A percentile compares a stretch with the other conserved stretches of the same genome.
Conservation (phyloP, 1,140 invertebrate species). For the Lineus longissimus region DNA sequence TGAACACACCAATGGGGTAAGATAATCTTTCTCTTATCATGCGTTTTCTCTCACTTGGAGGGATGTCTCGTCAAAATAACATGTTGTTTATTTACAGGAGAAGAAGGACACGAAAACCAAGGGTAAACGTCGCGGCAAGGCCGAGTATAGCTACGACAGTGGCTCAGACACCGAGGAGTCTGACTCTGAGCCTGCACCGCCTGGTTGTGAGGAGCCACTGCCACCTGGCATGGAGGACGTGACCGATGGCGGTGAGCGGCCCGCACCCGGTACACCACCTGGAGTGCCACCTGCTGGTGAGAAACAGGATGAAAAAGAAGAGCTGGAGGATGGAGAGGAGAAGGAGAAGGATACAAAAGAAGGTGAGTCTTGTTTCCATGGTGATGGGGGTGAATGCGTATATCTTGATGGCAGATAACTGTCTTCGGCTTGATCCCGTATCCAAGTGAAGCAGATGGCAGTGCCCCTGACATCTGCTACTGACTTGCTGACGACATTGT, state of each 20-base stretch:
- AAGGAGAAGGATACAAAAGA: constrained; percentile 37
- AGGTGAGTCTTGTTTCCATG: constrained; percentile 14
- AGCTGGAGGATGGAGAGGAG: constrained; percentile 25
- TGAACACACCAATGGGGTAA: constrained; percentile 21
- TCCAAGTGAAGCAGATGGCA: too few species aligned
- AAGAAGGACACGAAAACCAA: constrained; percentile 25
- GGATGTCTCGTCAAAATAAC: too few species aligned
- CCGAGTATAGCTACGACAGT: constrained; percentile 47
- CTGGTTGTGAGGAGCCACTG: constrained; percentile 44
- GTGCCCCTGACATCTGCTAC: too few species aligned
- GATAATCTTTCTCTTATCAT: too few species aligned
- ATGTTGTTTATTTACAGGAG: background rate
- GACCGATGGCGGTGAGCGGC: background rate
- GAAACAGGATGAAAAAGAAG: constrained; percentile 20
- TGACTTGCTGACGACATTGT: too few species aligned
- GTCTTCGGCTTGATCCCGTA: too few species aligned
- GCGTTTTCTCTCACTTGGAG: too few species aligned
- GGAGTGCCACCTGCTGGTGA: constrained; percentile 23
- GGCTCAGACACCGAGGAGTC: constrained; percentile 47
- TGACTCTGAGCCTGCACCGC: constrained; percentile 47
- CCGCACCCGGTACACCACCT: constrained; percentile 9
- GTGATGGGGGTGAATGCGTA: too few species aligned
- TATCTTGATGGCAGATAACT: background rate
- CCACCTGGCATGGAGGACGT: constrained; percentile 37
- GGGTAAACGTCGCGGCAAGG: constrained; percentile 41